Evolutionary conservation across 2,888 invertebrate species (phyloP), one percentile per base, ranked within the genome.

Genomic region (Tricholauxania praeusta): DNA sequence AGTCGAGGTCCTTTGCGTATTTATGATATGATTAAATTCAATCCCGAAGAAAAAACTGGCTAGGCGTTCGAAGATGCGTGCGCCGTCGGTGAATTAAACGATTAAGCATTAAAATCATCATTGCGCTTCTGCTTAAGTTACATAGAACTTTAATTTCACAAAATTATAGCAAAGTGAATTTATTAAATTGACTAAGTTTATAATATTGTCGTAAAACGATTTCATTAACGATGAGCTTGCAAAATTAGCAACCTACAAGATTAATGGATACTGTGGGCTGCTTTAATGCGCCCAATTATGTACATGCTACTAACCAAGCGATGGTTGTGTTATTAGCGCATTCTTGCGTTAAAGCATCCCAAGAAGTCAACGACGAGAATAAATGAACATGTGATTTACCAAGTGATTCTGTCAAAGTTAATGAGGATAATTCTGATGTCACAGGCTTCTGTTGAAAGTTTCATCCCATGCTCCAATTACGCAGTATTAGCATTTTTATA

Each of bases 191-290:
- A 15, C 57, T 17, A 2, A 19, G 19, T 57, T 22, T 14, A 57
- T 10, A 19, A 22, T 8, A 17, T 57, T 57, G 57, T 22, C 19
- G 57, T 57, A 57, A 57, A 57, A 17, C 14, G 57, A 57, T 57
- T 57, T 57, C 22, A 57, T 17, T 57, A 57, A 57, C 28, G 57
- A 57, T 57, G 19, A 57, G 17, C 57, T 57, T 57, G 57, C 19
- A 57, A 19, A 19, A 22, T 57, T 57, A 22, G 22, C 14, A 17
- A 57, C 19, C 22, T 12, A 57, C 57, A 57, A 57, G 57, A 57
- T 57, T 57, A 22, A 57, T 57, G 57, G 57, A 19, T 57, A 15
- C 19, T 22, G 28, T 28, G 10, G 57, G 22, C 8, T 14, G 22
- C 57, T 57, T 57, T 22, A 57, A 14, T 57, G 19, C 22, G 57